These are phyloP conservation scores for Plutella xylostella DNA, from an alignment of 2,888 invertebrate genomes.

Conservation along the genomic window DNA sequence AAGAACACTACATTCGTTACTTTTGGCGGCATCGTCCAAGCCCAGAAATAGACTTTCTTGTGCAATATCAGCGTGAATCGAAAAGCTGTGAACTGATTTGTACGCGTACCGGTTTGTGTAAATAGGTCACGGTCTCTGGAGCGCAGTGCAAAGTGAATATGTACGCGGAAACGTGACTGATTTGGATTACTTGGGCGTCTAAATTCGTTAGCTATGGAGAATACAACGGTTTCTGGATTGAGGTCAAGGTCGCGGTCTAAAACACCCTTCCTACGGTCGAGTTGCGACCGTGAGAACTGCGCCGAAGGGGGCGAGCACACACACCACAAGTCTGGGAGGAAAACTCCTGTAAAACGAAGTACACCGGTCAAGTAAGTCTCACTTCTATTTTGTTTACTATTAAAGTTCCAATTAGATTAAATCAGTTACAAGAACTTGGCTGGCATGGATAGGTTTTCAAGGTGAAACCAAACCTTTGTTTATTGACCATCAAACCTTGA, in stretches of 20 bases:
- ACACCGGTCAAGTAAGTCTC: constrained; percentile 63
- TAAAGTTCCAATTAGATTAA: too few species aligned
- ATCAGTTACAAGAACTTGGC: too few species aligned
- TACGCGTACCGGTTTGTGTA: constrained; percentile 26
- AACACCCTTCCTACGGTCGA: constrained; percentile 73
- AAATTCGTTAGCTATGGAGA: constrained; percentile 39
- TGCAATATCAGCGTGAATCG: constrained; percentile 39
- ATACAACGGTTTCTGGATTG: constrained; percentile 61
- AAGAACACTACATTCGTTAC: constrained; percentile 25
- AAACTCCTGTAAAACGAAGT: constrained; percentile 56
- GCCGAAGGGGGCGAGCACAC: constrained; percentile 61
- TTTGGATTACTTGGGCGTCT: constrained; percentile 8
- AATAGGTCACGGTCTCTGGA: constrained; percentile 27
- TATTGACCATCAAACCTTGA: too few species aligned
- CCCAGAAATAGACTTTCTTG: constrained; percentile 65
- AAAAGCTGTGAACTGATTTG: constrained; percentile 31
- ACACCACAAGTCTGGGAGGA: constrained; percentile 60
- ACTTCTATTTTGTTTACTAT: too few species aligned
- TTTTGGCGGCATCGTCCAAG: constrained; percentile 64
- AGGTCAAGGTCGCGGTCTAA: constrained; percentile 78
- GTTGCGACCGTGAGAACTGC: constrained; percentile 70
- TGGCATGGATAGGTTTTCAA: too few species aligned
- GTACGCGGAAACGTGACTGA: constrained; percentile 22
- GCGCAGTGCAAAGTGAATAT: constrained; percentile 25
- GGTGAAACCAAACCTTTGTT: too few species aligned